Percentiles rank a stretch among this genome's conserved stretches.
These are phyloP conservation scores for Chalcosyrphus nemorum DNA, from an alignment of 2,888 invertebrate genomes.

Conservation along the genomic window DNA sequence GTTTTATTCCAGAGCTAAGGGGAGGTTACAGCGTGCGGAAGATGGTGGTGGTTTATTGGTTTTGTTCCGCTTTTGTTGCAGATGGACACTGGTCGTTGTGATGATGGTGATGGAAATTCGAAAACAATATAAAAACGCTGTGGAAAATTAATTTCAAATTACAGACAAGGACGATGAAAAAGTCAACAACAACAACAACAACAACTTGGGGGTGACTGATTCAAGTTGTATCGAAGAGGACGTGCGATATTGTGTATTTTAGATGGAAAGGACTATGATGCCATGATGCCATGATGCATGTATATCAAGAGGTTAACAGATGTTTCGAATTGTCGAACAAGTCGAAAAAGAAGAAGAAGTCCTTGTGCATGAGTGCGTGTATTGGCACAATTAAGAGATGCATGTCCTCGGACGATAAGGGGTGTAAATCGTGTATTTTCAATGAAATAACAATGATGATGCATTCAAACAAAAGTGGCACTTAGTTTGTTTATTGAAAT, in stretches of 20 bases:
- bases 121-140: slow-evolving; percentile 65
- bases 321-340: slow-evolving; percentile 61
- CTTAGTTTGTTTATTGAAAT: background rate
- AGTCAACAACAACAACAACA: slow-evolving; percentile 44
- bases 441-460: background rate
- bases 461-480: background rate
- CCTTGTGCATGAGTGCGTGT: background rate
- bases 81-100: slow-evolving; percentile 35
- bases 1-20: slow-evolving; percentile 45
- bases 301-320: slow-evolving; percentile 33
- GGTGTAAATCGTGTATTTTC: background rate
- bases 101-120: slow-evolving; percentile 50
- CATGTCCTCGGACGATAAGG: background rate
- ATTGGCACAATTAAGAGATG: slow-evolving; percentile 22
- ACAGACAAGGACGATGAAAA: slow-evolving; percentile 36
- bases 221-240: slow-evolving; percentile 2
- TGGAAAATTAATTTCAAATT: slow-evolving; percentile 74
- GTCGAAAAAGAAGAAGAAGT: slow-evolving; percentile 10
- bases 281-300: slow-evolving; percentile 6
- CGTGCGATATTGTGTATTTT: background rate
- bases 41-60: slow-evolving; percentile 54
- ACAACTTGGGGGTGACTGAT: background rate
- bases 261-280: background rate
- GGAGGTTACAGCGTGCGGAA: background rate
- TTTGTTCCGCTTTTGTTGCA: slow-evolving; percentile 57